A percentile compares a stretch with the other conserved stretches of the same genome.
Evolutionary conservation across 1,140 invertebrate species (phyloP).

Genomic region (Lineus longissimus): DNA sequence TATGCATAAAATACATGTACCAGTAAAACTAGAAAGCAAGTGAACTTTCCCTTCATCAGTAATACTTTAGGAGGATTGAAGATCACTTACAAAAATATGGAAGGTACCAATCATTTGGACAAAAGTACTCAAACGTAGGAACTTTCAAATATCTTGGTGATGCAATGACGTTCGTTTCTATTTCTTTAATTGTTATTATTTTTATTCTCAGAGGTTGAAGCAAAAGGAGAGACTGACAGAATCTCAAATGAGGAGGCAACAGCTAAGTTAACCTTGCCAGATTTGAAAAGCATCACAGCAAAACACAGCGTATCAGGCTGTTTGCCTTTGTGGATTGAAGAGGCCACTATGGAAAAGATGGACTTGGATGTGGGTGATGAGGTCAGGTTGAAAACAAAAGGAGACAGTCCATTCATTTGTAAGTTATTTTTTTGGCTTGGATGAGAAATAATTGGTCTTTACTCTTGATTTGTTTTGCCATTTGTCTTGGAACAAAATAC

Average conservation of each 20-base stretch:
- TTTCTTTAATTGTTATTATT: background rate
- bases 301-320: background rate
- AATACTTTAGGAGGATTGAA: too few relatives aligned
- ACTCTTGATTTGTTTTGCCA: background rate
- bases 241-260: constrained; percentile 23
- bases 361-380: constrained; percentile 27
- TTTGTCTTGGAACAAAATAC: too few relatives aligned
- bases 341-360: constrained; percentile 26
- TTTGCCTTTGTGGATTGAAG: constrained; percentile 32
- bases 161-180: too few relatives aligned
- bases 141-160: too few relatives aligned
- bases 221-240: constrained; percentile 33
- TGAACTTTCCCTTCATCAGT: too few relatives aligned
- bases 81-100: too few relatives aligned
- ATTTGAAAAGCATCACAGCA: constrained; percentile 14
- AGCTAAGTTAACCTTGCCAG: constrained; percentile 16
- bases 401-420: constrained; percentile 34
- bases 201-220: constrained; percentile 27
- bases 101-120: too few relatives aligned
- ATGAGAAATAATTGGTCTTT: background rate
- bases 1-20: too few relatives aligned
- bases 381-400: constrained; percentile 31
- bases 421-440: constrained; percentile 5
- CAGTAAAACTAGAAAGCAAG: too few relatives aligned
- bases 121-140: too few relatives aligned